Conservation (phyloP, 1,140 invertebrate genomes). For the Neodiprion virginianus region DNA sequence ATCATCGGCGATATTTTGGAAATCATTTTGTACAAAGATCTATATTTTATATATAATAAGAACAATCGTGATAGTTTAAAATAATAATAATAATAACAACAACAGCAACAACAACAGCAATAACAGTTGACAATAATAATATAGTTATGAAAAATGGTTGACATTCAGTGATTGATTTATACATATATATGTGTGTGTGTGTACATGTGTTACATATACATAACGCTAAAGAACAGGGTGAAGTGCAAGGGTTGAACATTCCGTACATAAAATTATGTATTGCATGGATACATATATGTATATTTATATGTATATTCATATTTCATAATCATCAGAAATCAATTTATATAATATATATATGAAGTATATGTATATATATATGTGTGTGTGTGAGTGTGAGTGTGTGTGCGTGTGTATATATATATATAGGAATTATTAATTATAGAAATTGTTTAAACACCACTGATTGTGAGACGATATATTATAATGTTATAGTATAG, state of each 20-base stretch:
- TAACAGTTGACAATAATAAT: too few species aligned
- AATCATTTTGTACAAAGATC: too few species aligned
- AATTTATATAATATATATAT: too few species aligned
- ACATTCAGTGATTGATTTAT: conserved; percentile 12
- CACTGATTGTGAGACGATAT: too few species aligned
- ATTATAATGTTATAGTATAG: too few species aligned
- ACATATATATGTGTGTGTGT: not conserved
- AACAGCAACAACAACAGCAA: too few species aligned
- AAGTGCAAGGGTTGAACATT: conserved; percentile 23
- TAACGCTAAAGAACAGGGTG: conserved; percentile 6
- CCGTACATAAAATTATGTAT: conserved; percentile 18
- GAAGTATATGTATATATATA: conserved; percentile 9
- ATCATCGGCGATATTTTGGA: too few species aligned
- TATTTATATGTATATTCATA: too few species aligned
- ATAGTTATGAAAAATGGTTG: not conserved
- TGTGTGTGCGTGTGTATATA: conserved; percentile 28
- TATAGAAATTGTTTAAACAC: too few species aligned
- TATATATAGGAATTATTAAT: not conserved
- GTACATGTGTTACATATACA: conserved; percentile 20
- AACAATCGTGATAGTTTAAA: too few species aligned
- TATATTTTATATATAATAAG: too few species aligned
- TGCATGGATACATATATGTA: not conserved
- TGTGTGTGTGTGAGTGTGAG: conserved; percentile 20
- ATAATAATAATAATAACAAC: too few species aligned
- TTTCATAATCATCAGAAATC: not conserved